phyloP scores from a whole-genome alignment of 2,113 vertebrate genomes.

The Alethe castanea region DNA sequence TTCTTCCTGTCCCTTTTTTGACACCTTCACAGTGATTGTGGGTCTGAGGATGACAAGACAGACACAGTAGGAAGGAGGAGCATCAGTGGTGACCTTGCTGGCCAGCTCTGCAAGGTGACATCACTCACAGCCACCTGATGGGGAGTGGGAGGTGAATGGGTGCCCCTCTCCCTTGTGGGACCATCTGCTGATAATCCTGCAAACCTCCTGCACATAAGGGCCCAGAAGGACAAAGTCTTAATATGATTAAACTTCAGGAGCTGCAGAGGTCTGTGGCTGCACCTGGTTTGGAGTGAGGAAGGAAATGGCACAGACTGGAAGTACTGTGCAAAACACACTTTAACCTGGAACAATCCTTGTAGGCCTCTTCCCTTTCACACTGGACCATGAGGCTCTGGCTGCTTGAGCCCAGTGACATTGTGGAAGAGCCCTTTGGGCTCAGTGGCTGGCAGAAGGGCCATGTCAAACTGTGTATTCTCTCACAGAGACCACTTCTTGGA shows the following conservation, averaged over 20 bases:
- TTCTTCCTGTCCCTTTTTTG: neutral
- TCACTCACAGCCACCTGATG: accelerated
- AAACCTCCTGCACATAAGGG: neutral
- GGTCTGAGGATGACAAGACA: neutral
- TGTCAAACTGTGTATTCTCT: neutral
- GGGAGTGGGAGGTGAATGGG: neutral
- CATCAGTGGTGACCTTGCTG: neutral
- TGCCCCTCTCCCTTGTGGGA: neutral
- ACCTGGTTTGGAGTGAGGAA: neutral
- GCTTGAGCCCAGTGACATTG: accelerated
- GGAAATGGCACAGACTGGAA: neutral
- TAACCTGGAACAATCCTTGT: neutral
- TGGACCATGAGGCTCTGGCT: neutral
- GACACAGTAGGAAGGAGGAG: neutral
- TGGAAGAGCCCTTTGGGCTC: neutral
- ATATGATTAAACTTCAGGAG: neutral
- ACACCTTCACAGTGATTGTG: neutral
- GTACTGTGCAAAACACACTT: neutral
- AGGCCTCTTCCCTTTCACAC: neutral
- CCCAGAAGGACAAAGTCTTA: neutral
- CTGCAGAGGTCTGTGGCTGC: neutral
- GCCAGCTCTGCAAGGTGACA: neutral
- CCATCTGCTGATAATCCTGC: neutral
- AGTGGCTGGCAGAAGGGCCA: neutral
- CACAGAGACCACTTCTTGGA: neutral